phyloP scores from a whole-genome alignment of 1,140 invertebrate species.

The Drosophila tani region DNA sequence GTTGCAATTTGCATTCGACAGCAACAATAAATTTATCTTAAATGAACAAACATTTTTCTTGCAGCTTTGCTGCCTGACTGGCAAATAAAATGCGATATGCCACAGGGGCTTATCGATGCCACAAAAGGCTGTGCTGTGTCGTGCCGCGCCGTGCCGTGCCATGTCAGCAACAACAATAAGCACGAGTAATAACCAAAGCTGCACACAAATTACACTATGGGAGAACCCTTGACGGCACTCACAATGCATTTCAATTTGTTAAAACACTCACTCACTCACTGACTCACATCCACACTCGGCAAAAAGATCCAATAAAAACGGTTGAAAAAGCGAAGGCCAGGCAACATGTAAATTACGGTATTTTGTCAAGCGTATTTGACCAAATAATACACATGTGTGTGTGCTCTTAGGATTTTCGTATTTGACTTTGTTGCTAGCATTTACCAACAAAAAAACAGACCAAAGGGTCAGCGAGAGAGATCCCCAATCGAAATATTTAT shows the following conservation, averaged over 20 bases:
- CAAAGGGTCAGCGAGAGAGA: background rate
- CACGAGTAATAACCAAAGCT: constrained; percentile 48
- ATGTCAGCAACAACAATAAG: constrained; percentile 31
- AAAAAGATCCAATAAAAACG: constrained; percentile 31
- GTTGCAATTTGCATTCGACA: constrained; percentile 77
- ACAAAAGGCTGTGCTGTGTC: constrained; percentile 55
- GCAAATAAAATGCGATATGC: constrained; percentile 75
- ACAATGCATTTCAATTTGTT: constrained; percentile 77
- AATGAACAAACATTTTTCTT: constrained; percentile 83
- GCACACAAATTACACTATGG: constrained; percentile 26
- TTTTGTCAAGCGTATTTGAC: constrained; percentile 45
- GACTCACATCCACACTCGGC: background rate
- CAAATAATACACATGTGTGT: constrained; percentile 25
- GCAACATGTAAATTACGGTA: constrained; percentile 32
- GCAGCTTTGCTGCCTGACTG: constrained; percentile 61
- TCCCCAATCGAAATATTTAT: constrained; percentile 22
- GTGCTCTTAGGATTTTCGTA: constrained; percentile 9
- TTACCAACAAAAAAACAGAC: background rate
- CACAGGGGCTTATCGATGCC: constrained; percentile 75
- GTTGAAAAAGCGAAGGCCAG: background rate
- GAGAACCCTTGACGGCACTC: constrained; percentile 41
- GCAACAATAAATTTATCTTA: constrained; percentile 83
- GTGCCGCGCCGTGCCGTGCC: constrained; percentile 26
- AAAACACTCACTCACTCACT: constrained; percentile 32
- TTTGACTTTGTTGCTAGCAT: constrained; percentile 19